A percentile compares a stretch with the other conserved stretches of the same genome.
Conservation (phyloP, 2,797 vertebrate genomes). For the Limnodromus scolopaceus region DNA sequence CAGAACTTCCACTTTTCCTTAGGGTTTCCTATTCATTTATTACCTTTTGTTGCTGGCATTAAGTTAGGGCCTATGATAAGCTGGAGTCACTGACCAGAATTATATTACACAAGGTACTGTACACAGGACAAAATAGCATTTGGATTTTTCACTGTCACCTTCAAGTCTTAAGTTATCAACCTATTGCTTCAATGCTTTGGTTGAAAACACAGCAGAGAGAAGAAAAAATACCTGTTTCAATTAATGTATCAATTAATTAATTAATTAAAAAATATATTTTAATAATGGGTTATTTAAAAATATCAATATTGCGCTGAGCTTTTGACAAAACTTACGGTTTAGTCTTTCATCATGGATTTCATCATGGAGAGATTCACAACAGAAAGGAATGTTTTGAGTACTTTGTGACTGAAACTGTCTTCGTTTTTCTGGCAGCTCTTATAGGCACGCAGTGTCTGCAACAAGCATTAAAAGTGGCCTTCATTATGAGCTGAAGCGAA, state of each 20-base stretch:
- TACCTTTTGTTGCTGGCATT: background rate
- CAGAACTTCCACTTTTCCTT: background rate
- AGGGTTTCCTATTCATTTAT: background rate
- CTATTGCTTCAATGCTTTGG: background rate
- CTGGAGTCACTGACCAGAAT: background rate
- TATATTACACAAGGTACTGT: background rate
- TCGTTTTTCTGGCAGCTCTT: background rate
- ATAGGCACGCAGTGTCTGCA: background rate
- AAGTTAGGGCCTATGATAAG: background rate
- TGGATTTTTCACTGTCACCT: background rate
- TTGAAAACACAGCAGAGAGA: background rate
- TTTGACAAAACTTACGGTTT: background rate
- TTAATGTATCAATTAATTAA: too few relatives aligned
- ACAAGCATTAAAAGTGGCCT: background rate
- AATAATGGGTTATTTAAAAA: background rate
- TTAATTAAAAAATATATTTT: background rate
- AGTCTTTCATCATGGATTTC: background rate
- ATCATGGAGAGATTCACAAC: background rate
- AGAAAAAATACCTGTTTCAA: background rate
- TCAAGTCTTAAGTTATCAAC: background rate
- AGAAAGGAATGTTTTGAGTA: background rate
- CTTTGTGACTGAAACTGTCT: background rate
- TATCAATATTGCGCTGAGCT: rapidly evolving
- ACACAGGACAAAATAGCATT: background rate
- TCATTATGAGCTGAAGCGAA: background rate